phyloP scores from a whole-genome alignment of 2,797 vertebrate genomes.

The Onychomys arenicola region DNA sequence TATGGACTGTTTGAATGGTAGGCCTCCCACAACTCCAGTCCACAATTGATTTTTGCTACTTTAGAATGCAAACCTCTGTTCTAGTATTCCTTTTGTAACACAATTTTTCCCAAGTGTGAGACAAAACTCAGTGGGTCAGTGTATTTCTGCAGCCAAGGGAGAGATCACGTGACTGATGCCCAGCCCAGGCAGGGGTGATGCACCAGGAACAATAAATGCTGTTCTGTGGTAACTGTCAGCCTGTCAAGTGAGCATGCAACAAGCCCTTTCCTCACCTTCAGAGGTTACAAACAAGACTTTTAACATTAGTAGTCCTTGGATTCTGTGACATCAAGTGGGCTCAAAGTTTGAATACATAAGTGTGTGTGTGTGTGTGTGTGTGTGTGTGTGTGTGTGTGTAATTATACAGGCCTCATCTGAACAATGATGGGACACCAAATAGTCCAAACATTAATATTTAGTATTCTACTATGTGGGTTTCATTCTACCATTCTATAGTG shows the following conservation, averaged over 20 bases:
- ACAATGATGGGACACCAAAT: not conserved
- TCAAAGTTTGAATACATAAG: not conserved
- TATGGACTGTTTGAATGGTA: not conserved
- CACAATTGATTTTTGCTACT: conserved; percentile 55
- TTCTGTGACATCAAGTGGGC: not conserved
- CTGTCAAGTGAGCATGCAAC: not conserved
- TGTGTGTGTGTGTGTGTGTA: not conserved
- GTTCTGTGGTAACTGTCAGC: not conserved
- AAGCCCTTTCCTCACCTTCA: not conserved
- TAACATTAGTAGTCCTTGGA: not conserved
- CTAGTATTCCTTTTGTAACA: conserved; percentile 32
- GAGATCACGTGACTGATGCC: conserved; percentile 26
- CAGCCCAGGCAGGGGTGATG: not conserved
- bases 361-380: no score
- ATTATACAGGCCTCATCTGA: not conserved
- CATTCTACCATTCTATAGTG: not conserved
- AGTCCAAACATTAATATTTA: not conserved
- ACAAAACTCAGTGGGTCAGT: conserved; percentile 47
- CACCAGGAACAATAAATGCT: not conserved
- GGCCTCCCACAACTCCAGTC: conserved; percentile 35
- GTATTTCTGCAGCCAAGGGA: not conserved
- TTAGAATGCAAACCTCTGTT: conserved; percentile 42
- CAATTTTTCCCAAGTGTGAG: conserved; percentile 31
- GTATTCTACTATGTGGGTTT: not conserved
- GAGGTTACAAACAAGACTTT: not conserved